Evolutionary conservation across 2,888 invertebrate species (phyloP).

Genomic region (Drosophila lacicola): DNA sequence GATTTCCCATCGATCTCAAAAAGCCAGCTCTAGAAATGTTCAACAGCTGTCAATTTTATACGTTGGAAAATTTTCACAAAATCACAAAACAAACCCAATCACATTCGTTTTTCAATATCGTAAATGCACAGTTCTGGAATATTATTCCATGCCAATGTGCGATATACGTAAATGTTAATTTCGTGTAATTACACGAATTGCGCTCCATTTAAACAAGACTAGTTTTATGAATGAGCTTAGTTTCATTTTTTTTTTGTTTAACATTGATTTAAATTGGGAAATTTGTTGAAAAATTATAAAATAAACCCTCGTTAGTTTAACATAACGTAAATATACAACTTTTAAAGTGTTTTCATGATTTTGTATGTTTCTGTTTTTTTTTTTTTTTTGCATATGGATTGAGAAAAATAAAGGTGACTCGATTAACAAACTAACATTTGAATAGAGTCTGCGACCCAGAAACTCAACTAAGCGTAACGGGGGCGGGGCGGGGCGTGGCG

Average conservation of each 20-base stretch:
- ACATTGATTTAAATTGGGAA: neutral
- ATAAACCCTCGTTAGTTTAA: neutral
- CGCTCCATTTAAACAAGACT: too few species aligned
- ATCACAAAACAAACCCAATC: neutral
- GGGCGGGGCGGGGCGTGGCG: too few species aligned
- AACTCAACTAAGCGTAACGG: neutral
- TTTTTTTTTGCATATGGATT: neutral
- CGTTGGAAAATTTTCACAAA: neutral
- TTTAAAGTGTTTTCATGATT: neutral
- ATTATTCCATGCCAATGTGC: too few species aligned
- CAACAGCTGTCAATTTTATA: neutral
- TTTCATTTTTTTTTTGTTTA: too few species aligned
- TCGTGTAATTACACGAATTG: too few species aligned
- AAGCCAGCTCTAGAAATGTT: too few species aligned
- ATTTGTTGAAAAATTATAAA: neutral
- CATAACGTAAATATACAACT: neutral
- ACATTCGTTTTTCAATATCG: neutral
- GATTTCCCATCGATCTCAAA: too few species aligned
- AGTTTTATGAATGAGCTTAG: too few species aligned
- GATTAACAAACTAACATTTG: slow-evolving; percentile 3
- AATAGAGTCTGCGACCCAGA: slow-evolving; percentile 10
- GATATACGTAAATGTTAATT: too few species aligned
- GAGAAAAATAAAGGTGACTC: neutral
- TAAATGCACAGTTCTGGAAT: neutral
- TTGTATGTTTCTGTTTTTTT: neutral